A percentile compares a stretch with the other conserved stretches of the same genome.
Conservation (phyloP, 2,888 invertebrate species). For the Rotaria socialis region DNA sequence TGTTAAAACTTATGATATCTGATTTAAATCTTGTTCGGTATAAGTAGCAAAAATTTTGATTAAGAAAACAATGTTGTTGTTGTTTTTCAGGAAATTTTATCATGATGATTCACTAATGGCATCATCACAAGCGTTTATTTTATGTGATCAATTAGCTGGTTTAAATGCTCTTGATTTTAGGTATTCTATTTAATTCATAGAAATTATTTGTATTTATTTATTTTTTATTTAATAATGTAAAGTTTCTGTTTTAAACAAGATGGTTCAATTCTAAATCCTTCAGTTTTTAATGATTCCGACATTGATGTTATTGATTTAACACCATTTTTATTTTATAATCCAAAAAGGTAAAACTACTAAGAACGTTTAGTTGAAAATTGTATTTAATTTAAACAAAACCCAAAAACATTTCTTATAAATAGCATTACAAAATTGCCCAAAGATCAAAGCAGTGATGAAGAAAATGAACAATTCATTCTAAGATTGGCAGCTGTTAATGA, state of each 20-base stretch:
- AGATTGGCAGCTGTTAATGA: background rate
- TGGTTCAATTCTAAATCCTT: background rate
- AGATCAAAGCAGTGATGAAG: background rate
- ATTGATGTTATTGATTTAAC: conserved; percentile 34
- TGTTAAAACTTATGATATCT: conserved; percentile 49
- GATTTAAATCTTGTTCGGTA: background rate
- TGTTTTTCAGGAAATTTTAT: conserved; percentile 51
- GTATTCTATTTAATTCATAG: conserved; percentile 45
- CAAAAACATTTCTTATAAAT: background rate
- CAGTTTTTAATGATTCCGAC: background rate
- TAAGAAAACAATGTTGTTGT: no score
- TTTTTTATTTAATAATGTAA: background rate
- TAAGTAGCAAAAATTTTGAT: background rate
- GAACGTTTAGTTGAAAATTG: background rate
- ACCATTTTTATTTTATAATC: background rate
- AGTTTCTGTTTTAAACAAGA: conserved; percentile 14
- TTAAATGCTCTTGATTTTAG: conserved; percentile 54
- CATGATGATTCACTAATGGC: conserved; percentile 52
- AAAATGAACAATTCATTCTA: background rate
- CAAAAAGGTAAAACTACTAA: background rate
- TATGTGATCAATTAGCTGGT: conserved; percentile 52
- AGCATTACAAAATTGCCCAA: background rate
- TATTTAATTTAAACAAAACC: background rate
- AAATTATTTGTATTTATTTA: background rate
- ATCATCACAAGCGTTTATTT: conserved; percentile 51